phyloP scores from a whole-genome alignment of 2,888 invertebrate species.

The Cryptophagus acutangulus region DNA sequence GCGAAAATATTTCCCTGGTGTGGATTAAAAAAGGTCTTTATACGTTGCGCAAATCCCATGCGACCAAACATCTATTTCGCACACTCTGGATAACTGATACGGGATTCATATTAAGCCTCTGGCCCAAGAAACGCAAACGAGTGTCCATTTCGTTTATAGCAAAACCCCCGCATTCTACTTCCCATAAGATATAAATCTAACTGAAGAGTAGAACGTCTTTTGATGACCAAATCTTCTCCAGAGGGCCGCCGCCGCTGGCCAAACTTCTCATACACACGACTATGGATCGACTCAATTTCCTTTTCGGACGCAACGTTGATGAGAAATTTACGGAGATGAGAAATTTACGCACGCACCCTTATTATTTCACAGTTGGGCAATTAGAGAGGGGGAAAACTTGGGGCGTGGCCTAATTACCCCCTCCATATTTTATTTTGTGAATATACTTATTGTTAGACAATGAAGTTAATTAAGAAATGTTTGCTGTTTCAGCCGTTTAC shows the following conservation, averaged over 20 bases:
- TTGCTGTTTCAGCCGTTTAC: constrained; percentile 33
- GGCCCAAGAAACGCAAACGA: constrained; percentile 26
- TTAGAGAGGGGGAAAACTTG: too few relatives aligned
- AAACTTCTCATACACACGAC: constrained; percentile 13
- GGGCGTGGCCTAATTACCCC: too few relatives aligned
- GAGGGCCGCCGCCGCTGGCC: too few relatives aligned
- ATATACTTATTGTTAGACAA: too few relatives aligned
- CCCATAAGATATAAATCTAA: constrained; percentile 38
- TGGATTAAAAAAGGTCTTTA: constrained; percentile 1
- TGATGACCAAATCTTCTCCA: neutral
- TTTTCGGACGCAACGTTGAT: constrained; percentile 22
- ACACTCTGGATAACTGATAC: constrained; percentile 23
- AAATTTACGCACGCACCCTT: too few relatives aligned
- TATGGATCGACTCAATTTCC: constrained; percentile 21
- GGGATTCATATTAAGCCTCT: constrained; percentile 24
- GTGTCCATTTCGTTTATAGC: constrained; percentile 32
- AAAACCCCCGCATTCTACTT: constrained; percentile 30
- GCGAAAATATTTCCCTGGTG: constrained; percentile 1
- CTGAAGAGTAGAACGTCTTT: constrained; percentile 13
- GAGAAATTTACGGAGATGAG: constrained; percentile 25
- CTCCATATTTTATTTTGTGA: too few relatives aligned
- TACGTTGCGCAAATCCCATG: neutral
- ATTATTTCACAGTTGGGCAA: too few relatives aligned
- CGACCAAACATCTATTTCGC: neutral
- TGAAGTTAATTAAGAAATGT: too few relatives aligned